Percentiles rank a stretch among this genome's conserved stretches.
Evolutionary conservation across 2,113 vertebrate species (phyloP).

Genomic region (Python bivittatus): DNA sequence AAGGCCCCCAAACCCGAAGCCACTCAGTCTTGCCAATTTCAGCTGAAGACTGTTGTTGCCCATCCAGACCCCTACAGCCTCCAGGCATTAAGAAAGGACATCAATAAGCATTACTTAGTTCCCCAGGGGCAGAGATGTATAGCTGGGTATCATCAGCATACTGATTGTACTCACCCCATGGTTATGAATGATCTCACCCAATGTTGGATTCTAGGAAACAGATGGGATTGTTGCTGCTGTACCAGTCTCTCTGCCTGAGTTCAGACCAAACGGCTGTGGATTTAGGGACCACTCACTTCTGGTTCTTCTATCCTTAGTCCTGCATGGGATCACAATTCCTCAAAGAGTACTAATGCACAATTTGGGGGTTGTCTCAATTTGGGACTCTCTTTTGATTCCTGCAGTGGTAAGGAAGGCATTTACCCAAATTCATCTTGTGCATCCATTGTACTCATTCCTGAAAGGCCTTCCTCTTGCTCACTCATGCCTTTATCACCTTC

Average conservation of each 20-base stretch:
- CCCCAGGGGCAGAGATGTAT: neutral
- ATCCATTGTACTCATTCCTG: too few relatives aligned
- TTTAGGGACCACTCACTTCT: neutral
- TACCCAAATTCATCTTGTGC: too few relatives aligned
- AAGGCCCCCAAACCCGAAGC: too few relatives aligned
- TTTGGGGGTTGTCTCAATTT: too few relatives aligned
- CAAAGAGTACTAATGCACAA: neutral
- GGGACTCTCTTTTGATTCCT: too few relatives aligned
- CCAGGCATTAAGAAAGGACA: neutral
- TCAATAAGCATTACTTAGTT: neutral
- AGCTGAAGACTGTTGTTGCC: neutral
- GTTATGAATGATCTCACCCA: too few relatives aligned
- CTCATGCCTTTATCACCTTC: too few relatives aligned
- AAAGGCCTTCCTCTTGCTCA: too few relatives aligned
- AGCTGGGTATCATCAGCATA: neutral
- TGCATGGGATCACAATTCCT: neutral
- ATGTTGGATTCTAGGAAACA: neutral
- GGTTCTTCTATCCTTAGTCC: neutral
- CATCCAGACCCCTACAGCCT: neutral
- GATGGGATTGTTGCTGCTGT: neutral
- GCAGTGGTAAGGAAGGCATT: too few relatives aligned
- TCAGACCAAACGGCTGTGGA: neutral
- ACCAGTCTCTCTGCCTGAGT: neutral
- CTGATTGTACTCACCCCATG: neutral
- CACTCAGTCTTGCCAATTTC: neutral